Conservation (phyloP, 2,888 invertebrate genomes). For the Cantharis flavilabris region DNA sequence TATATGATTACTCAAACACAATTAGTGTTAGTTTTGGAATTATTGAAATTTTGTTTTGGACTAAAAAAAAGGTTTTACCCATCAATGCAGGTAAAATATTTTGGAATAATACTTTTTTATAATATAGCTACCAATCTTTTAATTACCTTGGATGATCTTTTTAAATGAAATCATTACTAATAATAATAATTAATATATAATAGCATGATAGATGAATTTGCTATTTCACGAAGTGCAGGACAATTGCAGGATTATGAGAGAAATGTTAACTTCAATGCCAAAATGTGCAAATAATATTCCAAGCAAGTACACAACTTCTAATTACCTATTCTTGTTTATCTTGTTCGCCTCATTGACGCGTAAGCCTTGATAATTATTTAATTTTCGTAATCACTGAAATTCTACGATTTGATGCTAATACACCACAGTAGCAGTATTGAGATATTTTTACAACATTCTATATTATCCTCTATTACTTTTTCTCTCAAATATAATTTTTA, state of each 20-base stretch:
- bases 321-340: not conserved
- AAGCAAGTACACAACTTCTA: not conserved
- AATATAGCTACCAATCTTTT: not conserved
- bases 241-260: not conserved
- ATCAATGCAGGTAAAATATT: too few species aligned
- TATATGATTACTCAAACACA: not conserved
- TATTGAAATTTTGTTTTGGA: too few species aligned
- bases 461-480: too few species aligned
- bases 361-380: not conserved
- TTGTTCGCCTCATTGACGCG: not conserved
- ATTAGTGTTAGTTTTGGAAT: too few species aligned
- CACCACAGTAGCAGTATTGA: not conserved
- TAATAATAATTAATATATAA: not conserved
- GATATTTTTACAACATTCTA: too few species aligned
- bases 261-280: not conserved
- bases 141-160: not conserved
- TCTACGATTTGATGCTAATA: not conserved
- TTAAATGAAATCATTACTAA: not conserved
- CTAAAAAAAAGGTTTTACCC: too few species aligned
- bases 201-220: not conserved
- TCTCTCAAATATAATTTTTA: too few species aligned
- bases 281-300: not conserved
- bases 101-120: too few species aligned
- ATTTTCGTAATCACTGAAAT: not conserved
- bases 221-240: not conserved